A percentile compares a stretch with the other conserved stretches of the same genome.
Evolutionary conservation across 2,113 vertebrate genomes (phyloP).

Genomic region (Lepidothrix coronata): DNA sequence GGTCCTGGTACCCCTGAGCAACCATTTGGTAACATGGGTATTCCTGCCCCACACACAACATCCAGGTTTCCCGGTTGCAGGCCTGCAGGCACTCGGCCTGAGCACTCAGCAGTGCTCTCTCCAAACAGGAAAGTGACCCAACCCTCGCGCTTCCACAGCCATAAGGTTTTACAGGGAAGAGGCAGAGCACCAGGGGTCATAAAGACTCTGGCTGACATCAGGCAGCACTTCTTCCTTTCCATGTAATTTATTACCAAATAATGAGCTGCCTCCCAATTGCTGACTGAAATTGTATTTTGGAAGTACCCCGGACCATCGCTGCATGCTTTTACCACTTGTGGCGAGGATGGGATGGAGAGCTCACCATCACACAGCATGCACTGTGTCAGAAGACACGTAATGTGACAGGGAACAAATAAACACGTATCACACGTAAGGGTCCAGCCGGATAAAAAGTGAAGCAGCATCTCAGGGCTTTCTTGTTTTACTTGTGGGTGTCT

Average conservation of each 20-base stretch:
- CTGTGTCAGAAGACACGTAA: background rate
- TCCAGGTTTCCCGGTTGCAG: background rate
- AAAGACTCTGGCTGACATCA: background rate
- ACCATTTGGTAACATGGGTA: rapidly evolving
- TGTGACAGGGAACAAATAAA: background rate
- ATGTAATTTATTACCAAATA: background rate
- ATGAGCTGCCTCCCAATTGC: background rate
- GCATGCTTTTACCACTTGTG: background rate
- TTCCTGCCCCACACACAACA: background rate
- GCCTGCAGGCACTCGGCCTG: background rate
- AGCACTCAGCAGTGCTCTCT: background rate
- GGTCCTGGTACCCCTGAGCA: background rate
- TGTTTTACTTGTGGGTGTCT: background rate
- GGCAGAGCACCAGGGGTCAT: background rate
- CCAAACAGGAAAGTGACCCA: background rate
- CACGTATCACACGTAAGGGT: rapidly evolving
- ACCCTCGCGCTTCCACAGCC: rapidly evolving
- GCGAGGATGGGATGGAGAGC: background rate
- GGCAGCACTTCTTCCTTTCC: background rate
- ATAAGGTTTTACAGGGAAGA: background rate
- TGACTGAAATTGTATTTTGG: background rate
- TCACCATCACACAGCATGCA: rapidly evolving
- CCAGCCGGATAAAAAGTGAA: background rate
- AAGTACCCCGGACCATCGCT: rapidly evolving
- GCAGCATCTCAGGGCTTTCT: background rate